phyloP scores from a whole-genome alignment of 2,797 vertebrate genomes.

The Hippopotamyrus pictus region DNA sequence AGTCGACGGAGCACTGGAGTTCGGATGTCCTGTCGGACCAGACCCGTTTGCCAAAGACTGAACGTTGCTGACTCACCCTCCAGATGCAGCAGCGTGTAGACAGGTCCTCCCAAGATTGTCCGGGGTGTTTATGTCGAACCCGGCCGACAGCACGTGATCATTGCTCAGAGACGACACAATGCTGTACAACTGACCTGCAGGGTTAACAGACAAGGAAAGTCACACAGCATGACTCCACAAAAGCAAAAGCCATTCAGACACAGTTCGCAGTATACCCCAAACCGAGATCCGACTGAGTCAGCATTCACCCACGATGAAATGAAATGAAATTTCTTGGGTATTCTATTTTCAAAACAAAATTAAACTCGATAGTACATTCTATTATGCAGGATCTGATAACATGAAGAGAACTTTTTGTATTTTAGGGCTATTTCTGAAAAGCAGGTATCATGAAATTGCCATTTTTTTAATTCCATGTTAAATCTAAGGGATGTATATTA shows the following conservation, averaged over 20 bases:
- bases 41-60: too few relatives aligned
- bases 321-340: not conserved
- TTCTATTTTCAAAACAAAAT: not conserved
- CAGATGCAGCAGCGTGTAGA: slow-evolving; percentile 95
- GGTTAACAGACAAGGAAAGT: not conserved
- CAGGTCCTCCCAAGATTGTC: slow-evolving; percentile 95
- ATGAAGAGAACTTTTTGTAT: not conserved
- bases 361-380: not conserved
- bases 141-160: slow-evolving; percentile 88
- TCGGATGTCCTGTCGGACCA: not conserved
- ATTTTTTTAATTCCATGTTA: too few relatives aligned
- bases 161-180: slow-evolving; percentile 97
- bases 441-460: not conserved
- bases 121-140: slow-evolving; percentile 94
- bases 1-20: not conserved
- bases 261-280: not conserved
- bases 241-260: not conserved
- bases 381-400: not conserved
- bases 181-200: slow-evolving; percentile 93
- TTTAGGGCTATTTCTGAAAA: not conserved
- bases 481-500: not conserved
- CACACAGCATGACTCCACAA: not conserved
- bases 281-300: not conserved
- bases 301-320: not conserved
- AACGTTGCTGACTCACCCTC: slow-evolving; percentile 68